Evolutionary conservation across 2,797 vertebrate genomes (phyloP).

Genomic region (Melanotaenia nigrans): DNA sequence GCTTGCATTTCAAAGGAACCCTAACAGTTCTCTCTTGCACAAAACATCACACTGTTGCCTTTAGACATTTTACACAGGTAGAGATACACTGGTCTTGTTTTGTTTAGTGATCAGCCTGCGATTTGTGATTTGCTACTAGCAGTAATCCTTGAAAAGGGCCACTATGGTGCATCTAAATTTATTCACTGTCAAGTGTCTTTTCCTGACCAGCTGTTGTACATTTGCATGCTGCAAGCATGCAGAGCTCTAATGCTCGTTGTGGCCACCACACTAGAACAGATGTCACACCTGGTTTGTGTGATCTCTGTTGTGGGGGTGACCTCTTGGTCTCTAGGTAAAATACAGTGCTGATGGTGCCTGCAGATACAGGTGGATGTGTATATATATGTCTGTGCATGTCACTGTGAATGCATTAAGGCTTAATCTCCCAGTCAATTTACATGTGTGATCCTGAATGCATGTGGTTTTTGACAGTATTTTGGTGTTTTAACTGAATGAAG

Average conservation of each 20-base stretch:
- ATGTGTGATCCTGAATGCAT: conserved; percentile 2
- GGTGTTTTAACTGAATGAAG: background rate
- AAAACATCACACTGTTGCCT: no score
- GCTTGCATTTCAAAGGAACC: no score
- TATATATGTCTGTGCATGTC: conserved; percentile 5
- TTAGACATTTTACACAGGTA: background rate
- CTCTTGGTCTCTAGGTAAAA: conserved; percentile 76
- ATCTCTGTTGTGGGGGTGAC: conserved; percentile 72
- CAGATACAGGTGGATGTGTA: conserved; percentile 30
- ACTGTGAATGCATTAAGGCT: background rate
- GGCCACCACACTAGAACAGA: conserved; percentile 68
- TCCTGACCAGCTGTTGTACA: conserved; percentile 37
- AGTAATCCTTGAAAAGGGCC: conserved; percentile 17
- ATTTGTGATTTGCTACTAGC: conserved; percentile 8
- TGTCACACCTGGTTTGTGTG: conserved; percentile 82
- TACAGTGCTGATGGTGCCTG: conserved; percentile 56
- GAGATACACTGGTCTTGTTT: background rate
- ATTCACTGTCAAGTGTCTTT: conserved; percentile 46
- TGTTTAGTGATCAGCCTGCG: background rate
- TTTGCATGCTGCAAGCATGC: conserved; percentile 65
- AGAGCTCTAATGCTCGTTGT: conserved; percentile 52
- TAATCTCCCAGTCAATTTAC: conserved; percentile 5
- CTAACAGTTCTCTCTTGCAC: no score
- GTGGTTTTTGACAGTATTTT: background rate
- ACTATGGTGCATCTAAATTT: conserved; percentile 17